Percentiles rank a stretch among this genome's conserved stretches.
Conservation (phyloP, 35 echinoderm and acorn worm species). For the Lytechinus pictus region DNA sequence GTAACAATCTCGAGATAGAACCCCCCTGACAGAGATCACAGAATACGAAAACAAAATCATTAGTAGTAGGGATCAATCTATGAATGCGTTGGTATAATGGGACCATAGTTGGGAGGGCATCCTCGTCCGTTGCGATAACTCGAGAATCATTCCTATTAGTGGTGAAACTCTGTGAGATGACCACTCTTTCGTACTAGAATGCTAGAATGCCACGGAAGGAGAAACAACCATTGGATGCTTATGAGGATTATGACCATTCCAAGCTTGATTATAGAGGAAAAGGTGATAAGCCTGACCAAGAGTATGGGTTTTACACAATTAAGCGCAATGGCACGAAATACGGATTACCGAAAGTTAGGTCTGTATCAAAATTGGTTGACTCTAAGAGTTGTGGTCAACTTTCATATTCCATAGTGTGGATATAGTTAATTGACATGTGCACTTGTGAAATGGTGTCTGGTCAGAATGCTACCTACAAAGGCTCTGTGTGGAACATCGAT, state of each 20-base stretch:
- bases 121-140: neutral
- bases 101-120: neutral
- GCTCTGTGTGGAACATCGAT: too few relatives aligned
- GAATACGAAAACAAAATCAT: neutral
- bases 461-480: too few relatives aligned
- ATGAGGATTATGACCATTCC: slow-evolving; percentile 16
- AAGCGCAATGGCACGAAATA: slow-evolving; percentile 14
- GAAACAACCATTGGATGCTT: slow-evolving; percentile 27
- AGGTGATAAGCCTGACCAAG: neutral
- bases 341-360: slow-evolving; percentile 22
- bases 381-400: neutral
- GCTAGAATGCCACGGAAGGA: neutral
- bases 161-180: neutral
- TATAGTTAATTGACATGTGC: too few relatives aligned
- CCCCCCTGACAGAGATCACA: neutral
- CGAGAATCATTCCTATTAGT: neutral
- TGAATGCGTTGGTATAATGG: neutral
- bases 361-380: neutral
- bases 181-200: neutral
- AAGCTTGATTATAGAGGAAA: neutral
- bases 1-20: neutral
- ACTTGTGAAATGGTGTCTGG: too few relatives aligned
- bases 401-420: too few relatives aligned
- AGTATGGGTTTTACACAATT: slow-evolving; percentile 38
- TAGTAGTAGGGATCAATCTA: neutral